A percentile compares a stretch with the other conserved stretches of the same genome.
phyloP scores from a whole-genome alignment of 1,140 invertebrate genomes.

The Bombus superbus region DNA sequence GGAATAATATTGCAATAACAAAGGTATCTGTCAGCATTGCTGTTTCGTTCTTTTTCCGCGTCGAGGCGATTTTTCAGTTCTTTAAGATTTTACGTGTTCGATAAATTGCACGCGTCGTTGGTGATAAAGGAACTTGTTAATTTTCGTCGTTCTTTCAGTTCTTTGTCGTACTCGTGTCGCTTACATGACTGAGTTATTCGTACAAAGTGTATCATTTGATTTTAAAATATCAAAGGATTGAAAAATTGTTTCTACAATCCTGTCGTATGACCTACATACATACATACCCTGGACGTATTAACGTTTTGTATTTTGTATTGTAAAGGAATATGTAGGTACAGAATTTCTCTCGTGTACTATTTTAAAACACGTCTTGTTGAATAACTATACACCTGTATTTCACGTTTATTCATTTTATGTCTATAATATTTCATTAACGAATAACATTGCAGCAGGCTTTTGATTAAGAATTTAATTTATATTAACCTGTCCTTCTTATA shows the following conservation, averaged over 20 bases:
- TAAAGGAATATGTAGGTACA: too few relatives aligned
- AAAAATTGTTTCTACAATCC: background rate
- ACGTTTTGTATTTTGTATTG: too few relatives aligned
- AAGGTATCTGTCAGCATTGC: constrained; percentile 7
- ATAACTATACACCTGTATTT: background rate
- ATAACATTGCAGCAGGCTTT: background rate
- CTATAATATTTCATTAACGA: background rate
- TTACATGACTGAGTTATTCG: too few relatives aligned
- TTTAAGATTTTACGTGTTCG: background rate
- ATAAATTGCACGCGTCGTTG: background rate
- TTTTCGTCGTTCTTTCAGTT: background rate
- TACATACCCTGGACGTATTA: too few relatives aligned
- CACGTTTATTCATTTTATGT: background rate
- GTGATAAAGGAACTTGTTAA: background rate
- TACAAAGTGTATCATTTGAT: background rate
- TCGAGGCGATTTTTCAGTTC: background rate
- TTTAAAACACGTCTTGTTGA: too few relatives aligned
- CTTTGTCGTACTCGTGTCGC: background rate
- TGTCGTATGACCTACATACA: too few relatives aligned
- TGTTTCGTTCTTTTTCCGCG: background rate
- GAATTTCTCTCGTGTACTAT: background rate
- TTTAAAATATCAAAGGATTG: background rate
- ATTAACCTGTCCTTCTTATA: too few relatives aligned
- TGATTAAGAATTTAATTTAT: background rate
- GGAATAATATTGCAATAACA: constrained; percentile 35